phyloP scores from a whole-genome alignment of 2,888 invertebrate species.

The Volucella bombylans region DNA sequence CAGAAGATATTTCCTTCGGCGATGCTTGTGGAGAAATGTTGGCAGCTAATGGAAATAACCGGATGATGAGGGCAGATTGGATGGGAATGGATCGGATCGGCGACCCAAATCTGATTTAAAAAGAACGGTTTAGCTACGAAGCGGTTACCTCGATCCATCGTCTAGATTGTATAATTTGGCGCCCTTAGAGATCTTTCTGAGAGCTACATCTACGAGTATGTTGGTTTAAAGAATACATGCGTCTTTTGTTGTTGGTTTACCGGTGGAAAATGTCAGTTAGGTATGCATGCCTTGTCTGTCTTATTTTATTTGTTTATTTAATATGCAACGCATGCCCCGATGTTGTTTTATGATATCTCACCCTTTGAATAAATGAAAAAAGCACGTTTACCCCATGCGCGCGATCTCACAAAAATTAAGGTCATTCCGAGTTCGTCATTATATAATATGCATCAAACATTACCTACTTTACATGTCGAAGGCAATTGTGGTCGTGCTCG shows the following conservation, averaged over 20 bases:
- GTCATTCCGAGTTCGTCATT: slow-evolving; percentile 4
- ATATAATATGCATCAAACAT: slow-evolving; percentile 25
- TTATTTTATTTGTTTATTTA: neutral
- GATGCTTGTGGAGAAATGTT: no score
- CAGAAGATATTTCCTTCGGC: no score
- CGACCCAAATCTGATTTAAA: no score
- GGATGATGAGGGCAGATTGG: no score
- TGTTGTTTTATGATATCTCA: slow-evolving; percentile 10
- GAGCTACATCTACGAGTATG: no score
- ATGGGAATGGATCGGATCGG: no score
- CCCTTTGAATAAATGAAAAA: slow-evolving; percentile 15
- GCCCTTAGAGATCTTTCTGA: no score
- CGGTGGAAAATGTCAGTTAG: neutral
- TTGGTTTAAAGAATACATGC: neutral
- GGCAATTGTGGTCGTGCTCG: slow-evolving; percentile 4
- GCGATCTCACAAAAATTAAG: slow-evolving; percentile 14
- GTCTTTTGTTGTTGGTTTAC: neutral
- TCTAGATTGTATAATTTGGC: no score
- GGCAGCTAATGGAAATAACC: no score
- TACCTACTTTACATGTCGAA: neutral
- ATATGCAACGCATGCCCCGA: slow-evolving; percentile 1
- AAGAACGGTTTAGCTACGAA: no score
- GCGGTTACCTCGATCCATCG: no score
- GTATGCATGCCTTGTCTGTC: no score
- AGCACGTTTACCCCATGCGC: neutral